Percentiles rank a stretch among this genome's conserved stretches.
Conservation (phyloP, 2,888 invertebrate genomes). For the Eupithecia insigniata region DNA sequence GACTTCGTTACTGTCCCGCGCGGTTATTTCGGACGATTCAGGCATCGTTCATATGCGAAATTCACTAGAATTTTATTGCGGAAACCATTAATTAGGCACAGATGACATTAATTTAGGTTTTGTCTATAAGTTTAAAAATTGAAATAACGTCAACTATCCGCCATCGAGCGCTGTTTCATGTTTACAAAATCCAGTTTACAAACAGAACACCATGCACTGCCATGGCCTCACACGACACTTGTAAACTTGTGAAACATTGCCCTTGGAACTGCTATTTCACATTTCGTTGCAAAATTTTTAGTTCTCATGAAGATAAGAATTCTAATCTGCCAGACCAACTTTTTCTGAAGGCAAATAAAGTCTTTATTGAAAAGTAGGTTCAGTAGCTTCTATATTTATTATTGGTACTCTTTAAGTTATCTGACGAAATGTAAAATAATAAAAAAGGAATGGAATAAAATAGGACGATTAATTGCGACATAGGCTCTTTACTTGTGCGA, state of each 20-base stretch:
- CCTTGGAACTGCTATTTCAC: slow-evolving; percentile 13
- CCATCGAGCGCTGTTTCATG: slow-evolving; percentile 4
- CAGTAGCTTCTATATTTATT: too few species aligned
- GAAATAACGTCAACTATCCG: slow-evolving; percentile 14
- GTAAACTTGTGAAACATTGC: slow-evolving; percentile 14
- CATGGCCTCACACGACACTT: slow-evolving; percentile 12
- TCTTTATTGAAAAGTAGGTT: too few species aligned
- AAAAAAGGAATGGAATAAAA: slow-evolving; percentile 1
- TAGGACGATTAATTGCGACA: slow-evolving; percentile 61
- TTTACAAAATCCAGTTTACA: slow-evolving; percentile 7
- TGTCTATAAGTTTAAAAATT: neutral
- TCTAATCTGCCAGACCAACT: neutral
- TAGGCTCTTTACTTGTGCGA: slow-evolving; percentile 75
- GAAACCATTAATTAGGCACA: neutral
- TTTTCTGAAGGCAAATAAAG: neutral
- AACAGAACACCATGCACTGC: slow-evolving; percentile 14
- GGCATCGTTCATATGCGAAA: neutral
- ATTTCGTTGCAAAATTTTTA: slow-evolving; percentile 1
- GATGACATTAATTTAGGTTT: neutral
- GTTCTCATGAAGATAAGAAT: neutral
- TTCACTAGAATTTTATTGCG: neutral
- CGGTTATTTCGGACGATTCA: neutral
- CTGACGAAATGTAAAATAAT: slow-evolving; percentile 12
- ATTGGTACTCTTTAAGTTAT: neutral
- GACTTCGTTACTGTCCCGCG: neutral